A percentile compares a stretch with the other conserved stretches of the same genome.
phyloP scores from a whole-genome alignment of 2,888 invertebrate genomes.

The Athetis lepigone region DNA sequence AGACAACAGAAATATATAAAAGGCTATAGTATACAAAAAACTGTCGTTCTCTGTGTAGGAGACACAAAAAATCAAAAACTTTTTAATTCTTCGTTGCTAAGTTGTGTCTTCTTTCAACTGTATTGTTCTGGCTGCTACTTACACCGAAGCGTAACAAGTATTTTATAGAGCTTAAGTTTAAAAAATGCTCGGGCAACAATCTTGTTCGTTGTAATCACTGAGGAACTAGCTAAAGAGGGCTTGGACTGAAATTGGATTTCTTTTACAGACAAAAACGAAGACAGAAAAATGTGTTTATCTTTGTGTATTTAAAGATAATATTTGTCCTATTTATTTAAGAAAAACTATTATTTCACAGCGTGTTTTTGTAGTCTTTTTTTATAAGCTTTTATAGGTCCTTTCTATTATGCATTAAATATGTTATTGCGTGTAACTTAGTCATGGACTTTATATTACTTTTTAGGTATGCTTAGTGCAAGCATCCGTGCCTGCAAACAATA shows the following conservation, averaged over 20 bases:
- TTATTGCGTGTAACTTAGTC: too few relatives aligned
- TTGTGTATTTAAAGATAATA: slow-evolving; percentile 8
- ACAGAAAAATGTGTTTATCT: slow-evolving; percentile 20
- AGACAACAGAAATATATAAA: slow-evolving; percentile 30
- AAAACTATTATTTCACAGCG: too few relatives aligned
- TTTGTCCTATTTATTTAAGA: background rate
- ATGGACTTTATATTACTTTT: too few relatives aligned
- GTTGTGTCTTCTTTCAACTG: slow-evolving; percentile 62
- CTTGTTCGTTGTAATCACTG: slow-evolving; percentile 25
- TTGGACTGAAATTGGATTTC: slow-evolving; percentile 38
- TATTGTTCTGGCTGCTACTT: slow-evolving; percentile 44
- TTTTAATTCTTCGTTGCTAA: slow-evolving; percentile 65
- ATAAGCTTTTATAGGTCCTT: too few relatives aligned
- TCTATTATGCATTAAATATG: too few relatives aligned
- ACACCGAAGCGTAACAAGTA: slow-evolving; percentile 55
- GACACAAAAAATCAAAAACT: slow-evolving; percentile 67
- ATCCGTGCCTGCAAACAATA: too few relatives aligned
- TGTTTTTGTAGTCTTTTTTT: too few relatives aligned
- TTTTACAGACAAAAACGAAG: slow-evolving; percentile 23
- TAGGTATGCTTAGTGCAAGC: too few relatives aligned
- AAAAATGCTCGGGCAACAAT: slow-evolving; percentile 29
- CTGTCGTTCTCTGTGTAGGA: slow-evolving; percentile 34
- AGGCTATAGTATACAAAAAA: slow-evolving; percentile 26
- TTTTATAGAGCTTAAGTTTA: slow-evolving; percentile 40
- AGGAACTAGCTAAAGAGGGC: slow-evolving; percentile 16